Evolutionary conservation across 1,140 invertebrate species (phyloP).

Genomic region (Platyscapa corneri): DNA sequence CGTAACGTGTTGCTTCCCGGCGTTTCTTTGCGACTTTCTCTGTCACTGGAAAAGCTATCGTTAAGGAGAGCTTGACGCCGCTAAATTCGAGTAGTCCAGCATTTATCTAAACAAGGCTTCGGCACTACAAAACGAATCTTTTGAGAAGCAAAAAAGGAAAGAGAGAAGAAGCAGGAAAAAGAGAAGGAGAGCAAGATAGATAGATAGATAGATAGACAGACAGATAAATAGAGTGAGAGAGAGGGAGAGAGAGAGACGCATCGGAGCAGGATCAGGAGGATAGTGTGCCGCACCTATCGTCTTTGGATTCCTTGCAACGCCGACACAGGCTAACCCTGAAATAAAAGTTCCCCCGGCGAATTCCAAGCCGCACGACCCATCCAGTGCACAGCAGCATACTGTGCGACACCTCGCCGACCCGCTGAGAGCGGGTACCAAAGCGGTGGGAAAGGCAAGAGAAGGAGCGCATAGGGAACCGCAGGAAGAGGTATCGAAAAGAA

Average conservation of each 20-base stretch:
- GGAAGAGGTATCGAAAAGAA: slow-evolving; percentile 50
- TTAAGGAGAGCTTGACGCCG: neutral
- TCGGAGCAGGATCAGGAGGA: neutral
- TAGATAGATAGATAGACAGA: too few species aligned
- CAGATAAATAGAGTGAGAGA: slow-evolving; percentile 1
- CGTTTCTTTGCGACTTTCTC: slow-evolving; percentile 13
- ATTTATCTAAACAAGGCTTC: neutral
- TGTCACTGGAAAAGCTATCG: neutral
- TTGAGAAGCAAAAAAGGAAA: neutral
- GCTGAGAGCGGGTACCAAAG: neutral
- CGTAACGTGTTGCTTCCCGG: neutral
- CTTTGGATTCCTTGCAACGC: neutral
- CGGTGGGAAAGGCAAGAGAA: slow-evolving; percentile 6
- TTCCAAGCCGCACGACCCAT: neutral
- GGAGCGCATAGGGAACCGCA: slow-evolving; percentile 2
- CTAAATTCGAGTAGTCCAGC: too few species aligned
- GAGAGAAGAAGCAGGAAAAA: neutral
- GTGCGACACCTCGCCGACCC: neutral
- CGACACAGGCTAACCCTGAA: neutral
- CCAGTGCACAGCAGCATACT: neutral
- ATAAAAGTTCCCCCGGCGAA: slow-evolving; percentile 35
- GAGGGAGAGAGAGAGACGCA: neutral
- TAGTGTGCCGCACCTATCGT: slow-evolving; percentile 19
- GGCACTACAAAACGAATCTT: neutral
- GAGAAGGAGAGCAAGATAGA: neutral